Percentiles rank a stretch among this genome's conserved stretches.
Conservation (phyloP, 2,888 invertebrate genomes). For the Idaea straminata region DNA sequence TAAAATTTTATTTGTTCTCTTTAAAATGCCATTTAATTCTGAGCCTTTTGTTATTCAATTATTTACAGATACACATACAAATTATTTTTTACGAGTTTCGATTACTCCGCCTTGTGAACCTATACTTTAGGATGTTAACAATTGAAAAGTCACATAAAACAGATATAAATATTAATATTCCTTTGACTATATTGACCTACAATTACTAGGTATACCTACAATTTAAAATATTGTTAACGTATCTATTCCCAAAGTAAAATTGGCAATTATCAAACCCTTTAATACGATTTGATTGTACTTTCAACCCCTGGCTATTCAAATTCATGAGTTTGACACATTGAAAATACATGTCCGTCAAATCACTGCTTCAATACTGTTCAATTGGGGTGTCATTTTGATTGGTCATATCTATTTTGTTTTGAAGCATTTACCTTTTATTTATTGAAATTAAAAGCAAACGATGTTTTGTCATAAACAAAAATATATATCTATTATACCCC, state of each 20-base stretch:
- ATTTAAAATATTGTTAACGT: neutral
- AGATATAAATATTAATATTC: neutral
- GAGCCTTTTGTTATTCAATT: neutral
- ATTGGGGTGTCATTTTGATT: slow-evolving; percentile 59
- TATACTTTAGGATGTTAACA: neutral
- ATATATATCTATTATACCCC: too few relatives aligned
- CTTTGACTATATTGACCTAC: neutral
- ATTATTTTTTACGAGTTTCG: neutral
- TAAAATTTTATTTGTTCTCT: neutral
- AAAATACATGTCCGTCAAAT: slow-evolving; percentile 55
- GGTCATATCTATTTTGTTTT: slow-evolving; percentile 35
- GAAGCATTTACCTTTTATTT: neutral
- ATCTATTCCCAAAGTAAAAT: neutral
- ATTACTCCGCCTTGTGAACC: neutral
- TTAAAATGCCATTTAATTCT: neutral
- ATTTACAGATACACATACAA: neutral
- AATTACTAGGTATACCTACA: neutral
- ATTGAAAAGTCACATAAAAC: neutral
- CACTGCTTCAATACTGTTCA: slow-evolving; percentile 52
- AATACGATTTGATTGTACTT: slow-evolving; percentile 24
- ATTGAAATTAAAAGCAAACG: too few relatives aligned
- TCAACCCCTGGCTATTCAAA: slow-evolving; percentile 52
- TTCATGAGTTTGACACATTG: slow-evolving; percentile 61
- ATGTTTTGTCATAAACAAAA: too few relatives aligned
- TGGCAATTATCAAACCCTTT: neutral